phyloP scores from a whole-genome alignment of 2,888 invertebrate species.

The Apamea monoglypha region DNA sequence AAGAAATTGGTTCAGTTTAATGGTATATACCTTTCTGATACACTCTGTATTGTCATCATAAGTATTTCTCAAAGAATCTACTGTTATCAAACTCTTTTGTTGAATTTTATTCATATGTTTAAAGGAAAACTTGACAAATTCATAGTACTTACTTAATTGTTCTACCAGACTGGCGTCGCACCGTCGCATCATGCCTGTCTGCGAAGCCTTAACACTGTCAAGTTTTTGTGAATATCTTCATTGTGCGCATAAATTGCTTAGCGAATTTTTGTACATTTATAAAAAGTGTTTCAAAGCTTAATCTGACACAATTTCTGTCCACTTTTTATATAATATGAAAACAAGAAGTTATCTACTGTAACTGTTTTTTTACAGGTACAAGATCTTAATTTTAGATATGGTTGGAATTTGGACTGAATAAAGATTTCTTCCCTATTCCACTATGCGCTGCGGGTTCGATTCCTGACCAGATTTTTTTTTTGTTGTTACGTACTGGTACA shows the following conservation, averaged over 20 bases:
- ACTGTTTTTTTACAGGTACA: background rate
- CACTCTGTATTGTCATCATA: background rate
- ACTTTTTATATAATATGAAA: background rate
- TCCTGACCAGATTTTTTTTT: background rate
- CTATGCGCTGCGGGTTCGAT: background rate
- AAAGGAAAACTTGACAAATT: no score
- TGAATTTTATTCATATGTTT: background rate
- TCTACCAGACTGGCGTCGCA: no score
- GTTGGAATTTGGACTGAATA: background rate
- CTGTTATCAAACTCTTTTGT: background rate
- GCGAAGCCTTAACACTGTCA: background rate
- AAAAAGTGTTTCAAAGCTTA: conserved; percentile 4
- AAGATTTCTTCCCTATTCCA: background rate
- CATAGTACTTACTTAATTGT: no score
- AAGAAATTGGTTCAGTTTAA: no score
- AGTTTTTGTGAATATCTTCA: background rate
- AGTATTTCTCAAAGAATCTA: background rate
- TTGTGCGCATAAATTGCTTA: conserved; percentile 18
- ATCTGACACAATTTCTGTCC: background rate
- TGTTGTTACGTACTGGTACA: no score
- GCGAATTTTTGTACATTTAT: conserved; percentile 27
- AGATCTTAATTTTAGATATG: background rate
- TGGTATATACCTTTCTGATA: background rate
- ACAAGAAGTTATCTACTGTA: background rate
- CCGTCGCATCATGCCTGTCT: background rate